Base-by-base conservation (phyloP, 2,888 invertebrate species). In the Sphaerophoria taeniata region DNA sequence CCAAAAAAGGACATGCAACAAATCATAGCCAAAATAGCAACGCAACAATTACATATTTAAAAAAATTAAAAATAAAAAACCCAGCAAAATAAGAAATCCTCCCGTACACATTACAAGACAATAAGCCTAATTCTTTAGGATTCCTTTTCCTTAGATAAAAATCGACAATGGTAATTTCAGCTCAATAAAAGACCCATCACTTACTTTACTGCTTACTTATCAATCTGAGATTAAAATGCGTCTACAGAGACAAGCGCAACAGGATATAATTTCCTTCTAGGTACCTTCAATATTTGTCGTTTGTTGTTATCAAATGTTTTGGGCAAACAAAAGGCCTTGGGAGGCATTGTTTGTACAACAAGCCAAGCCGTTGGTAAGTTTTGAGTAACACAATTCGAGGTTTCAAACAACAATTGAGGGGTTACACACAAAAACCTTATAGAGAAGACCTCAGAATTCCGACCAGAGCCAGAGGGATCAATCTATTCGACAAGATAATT, bases 281-380 rank as follows among this genome's bases (percentile, higher is more conserved):
- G 7, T 16, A 65, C 76, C 76, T 65, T 76, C 51, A 65, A 82
- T 67, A 70, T 74, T 24, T 86, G 77, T 82, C 69, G 72, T 58
- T 58, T 73, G 69, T 76, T 85, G 73, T 43, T 70, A 76, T 81
- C 63, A 47, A 73, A 71, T 86, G 77, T 82, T 86, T 77, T 77
- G 86, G 77, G 67, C 77, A 82, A 82, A 86, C 82, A 86, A 86
- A 43, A 75, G 67, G 55, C 47, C 81, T 61, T 56, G 72, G 88
- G 85, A 82, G 81, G 80, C 84, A 86, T 88, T 88, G 88, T 88
- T 88, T 88, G 87, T 76, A 84, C 88, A 88, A 88, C 88, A 88
- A 88, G 73, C 86, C 84, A 87, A 87, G 77, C 63, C 77, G 60
- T 61, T 82, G 79, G 81, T 87, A 74, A 75, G 67, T 75, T 84